Base-by-base conservation (phyloP, 2,888 invertebrate genomes). In the Aphrophora alni region DNA sequence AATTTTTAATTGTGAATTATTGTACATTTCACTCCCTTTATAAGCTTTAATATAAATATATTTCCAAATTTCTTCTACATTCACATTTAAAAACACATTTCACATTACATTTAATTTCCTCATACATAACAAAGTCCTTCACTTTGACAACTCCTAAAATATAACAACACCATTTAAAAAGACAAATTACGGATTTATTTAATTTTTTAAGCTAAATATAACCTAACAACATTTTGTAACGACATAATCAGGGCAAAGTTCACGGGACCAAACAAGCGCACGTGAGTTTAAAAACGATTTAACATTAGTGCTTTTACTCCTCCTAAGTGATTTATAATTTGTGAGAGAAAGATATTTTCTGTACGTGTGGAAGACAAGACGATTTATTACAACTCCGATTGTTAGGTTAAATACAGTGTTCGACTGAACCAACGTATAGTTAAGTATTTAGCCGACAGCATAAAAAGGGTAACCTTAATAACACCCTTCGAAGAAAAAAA, bases 311-410 rank as follows among this genome's bases (percentile, higher is more conserved):
- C 44, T 17, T 44, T 44, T 4, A n/a, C 59, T 59, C 59, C 59
- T n/a, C 59, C 59, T 59, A 59, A 59, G 59, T 59, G 59, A 59
- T 59, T 59, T 59, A 59, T 59, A 59, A 59, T 59, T 59, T 59
- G 21, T 59, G 21, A 59, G 59, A 59, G 59, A 21, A 59, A 59
- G 59, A 59, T 59, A 21, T 21, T 59, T 59, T 59, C 59, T 59
- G 59, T 59, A 59, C 59, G 59, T 59, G 59, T 59, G 59, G 59
- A 59, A 59, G 59, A 59, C 59, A 14, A 4, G 59, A 14, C 59
- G 59, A 59, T 59, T 59, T 59, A 59, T 59, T 59, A 59, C 59
- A 21, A 44, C 59, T 21, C 12, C 59, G 59, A 59, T 59, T 59
- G 59, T 21, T 59, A 14, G 59, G 10, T 44, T 44, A 44, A 44